Conservation (phyloP, 2,797 vertebrate genomes). For the Gambelia wislizenii region DNA sequence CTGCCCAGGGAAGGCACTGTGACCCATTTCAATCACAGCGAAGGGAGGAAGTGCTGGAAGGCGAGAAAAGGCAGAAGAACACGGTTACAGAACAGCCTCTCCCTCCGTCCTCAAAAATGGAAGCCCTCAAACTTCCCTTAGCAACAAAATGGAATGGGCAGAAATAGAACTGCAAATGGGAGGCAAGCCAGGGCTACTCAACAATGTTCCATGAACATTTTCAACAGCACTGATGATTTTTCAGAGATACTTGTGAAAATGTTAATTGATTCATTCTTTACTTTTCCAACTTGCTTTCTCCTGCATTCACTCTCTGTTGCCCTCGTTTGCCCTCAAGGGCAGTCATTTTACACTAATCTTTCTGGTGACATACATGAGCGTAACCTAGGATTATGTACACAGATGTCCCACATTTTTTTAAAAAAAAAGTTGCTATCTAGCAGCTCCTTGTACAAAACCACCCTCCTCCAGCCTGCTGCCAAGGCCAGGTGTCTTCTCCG, state of each 20-base stretch:
- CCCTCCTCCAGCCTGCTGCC: too few relatives aligned
- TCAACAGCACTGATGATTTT: background rate
- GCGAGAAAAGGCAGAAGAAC: fast-evolving
- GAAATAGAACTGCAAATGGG: background rate
- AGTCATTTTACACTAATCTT: too few relatives aligned
- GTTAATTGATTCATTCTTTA: background rate
- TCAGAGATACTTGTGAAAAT: background rate
- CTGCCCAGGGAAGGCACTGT: background rate
- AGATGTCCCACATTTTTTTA: too few relatives aligned
- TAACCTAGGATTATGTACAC: too few relatives aligned
- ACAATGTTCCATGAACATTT: background rate
- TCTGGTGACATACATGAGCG: too few relatives aligned
- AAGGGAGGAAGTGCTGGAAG: background rate
- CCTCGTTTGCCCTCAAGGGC: background rate
- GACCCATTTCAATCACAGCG: conserved; percentile 6
- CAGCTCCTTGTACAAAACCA: too few relatives aligned
- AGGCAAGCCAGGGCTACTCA: background rate
- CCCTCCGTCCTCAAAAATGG: background rate
- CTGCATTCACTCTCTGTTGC: background rate
- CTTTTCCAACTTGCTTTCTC: background rate
- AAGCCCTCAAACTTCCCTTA: background rate
- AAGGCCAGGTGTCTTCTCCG: too few relatives aligned
- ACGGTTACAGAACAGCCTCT: background rate
- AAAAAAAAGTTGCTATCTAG: too few relatives aligned
- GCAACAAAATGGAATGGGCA: background rate